Percentiles rank a stretch among this genome's conserved stretches.
These are phyloP conservation scores for Anableps anableps DNA, from an alignment of 2,797 vertebrate species.

Conservation along the genomic window DNA sequence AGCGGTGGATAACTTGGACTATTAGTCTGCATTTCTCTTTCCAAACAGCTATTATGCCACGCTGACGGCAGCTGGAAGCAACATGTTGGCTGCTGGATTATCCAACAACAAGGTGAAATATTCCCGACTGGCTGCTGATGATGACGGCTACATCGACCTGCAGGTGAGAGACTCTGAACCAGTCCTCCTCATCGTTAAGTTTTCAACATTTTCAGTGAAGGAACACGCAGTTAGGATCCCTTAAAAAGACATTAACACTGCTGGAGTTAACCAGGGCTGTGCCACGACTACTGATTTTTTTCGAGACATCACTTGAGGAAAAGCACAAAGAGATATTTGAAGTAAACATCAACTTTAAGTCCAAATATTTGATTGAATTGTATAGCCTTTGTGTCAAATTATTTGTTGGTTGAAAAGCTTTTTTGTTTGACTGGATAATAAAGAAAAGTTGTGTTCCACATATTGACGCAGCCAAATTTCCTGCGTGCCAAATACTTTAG, in stretches of 20 bases:
- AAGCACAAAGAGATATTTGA: not conserved
- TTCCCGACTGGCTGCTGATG: constrained; percentile 90
- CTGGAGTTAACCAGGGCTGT: too few species aligned
- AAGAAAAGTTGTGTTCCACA: not conserved
- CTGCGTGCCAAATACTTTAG: constrained; percentile 65
- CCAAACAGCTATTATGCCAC: constrained; percentile 34
- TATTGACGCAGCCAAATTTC: too few species aligned
- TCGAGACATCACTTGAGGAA: too few species aligned
- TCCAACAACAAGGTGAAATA: constrained; percentile 94
- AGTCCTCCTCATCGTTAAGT: not conserved
- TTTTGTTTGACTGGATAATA: not conserved
- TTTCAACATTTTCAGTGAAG: not conserved
- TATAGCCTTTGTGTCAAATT: too few species aligned
- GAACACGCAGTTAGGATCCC: not conserved
- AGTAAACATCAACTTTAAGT: not conserved
- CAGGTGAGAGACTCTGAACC: constrained; percentile 79
- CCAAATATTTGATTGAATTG: not conserved
- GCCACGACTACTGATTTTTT: too few species aligned
- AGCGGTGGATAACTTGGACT: not conserved
- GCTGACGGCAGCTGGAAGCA: constrained; percentile 87
- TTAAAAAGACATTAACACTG: not conserved
- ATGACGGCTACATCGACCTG: constrained; percentile 95
- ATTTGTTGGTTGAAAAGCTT: not conserved
- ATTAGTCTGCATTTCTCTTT: not conserved
- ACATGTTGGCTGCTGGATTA: constrained; percentile 77